Conservation (phyloP, 2,113 vertebrate species). For the Leptocoma aspasia region DNA sequence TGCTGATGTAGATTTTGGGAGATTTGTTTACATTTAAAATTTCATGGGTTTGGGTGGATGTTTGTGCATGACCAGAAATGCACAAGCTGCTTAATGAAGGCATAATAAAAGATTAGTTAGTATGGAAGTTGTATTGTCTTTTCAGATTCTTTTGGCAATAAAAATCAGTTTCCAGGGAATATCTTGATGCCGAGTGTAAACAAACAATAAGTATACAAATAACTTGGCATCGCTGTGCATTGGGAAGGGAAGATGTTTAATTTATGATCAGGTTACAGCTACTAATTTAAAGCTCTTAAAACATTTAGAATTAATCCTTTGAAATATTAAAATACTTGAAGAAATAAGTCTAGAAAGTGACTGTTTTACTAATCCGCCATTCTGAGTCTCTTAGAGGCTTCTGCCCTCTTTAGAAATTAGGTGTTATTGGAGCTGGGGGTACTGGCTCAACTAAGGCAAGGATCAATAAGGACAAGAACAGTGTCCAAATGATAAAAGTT, state of each 20-base stretch:
- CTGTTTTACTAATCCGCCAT: neutral
- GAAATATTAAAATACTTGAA: constrained; percentile 65
- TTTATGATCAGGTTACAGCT: constrained; percentile 62
- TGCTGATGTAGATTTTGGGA: neutral
- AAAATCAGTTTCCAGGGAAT: constrained; percentile 41
- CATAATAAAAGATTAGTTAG: constrained; percentile 29
- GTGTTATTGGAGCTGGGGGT: neutral
- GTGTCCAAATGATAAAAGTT: constrained; percentile 3
- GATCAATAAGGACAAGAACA: neutral
- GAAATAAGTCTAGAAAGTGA: constrained; percentile 12
- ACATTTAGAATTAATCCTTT: constrained; percentile 53
- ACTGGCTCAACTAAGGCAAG: neutral
- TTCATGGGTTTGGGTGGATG: constrained; percentile 13
- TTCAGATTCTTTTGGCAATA: constrained; percentile 26
- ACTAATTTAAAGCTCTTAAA: constrained; percentile 71
- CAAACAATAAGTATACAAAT: constrained; percentile 51
- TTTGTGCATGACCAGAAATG: constrained; percentile 15
- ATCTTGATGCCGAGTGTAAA: constrained; percentile 23
- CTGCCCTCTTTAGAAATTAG: neutral
- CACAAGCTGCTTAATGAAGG: neutral
- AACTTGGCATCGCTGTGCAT: neutral
- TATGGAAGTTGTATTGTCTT: neutral
- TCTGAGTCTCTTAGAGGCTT: neutral
- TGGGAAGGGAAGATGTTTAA: constrained; percentile 12
- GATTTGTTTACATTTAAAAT: constrained; percentile 63